Conservation (phyloP, 1,140 invertebrate genomes). For the Zaprionus tsacasi region DNA sequence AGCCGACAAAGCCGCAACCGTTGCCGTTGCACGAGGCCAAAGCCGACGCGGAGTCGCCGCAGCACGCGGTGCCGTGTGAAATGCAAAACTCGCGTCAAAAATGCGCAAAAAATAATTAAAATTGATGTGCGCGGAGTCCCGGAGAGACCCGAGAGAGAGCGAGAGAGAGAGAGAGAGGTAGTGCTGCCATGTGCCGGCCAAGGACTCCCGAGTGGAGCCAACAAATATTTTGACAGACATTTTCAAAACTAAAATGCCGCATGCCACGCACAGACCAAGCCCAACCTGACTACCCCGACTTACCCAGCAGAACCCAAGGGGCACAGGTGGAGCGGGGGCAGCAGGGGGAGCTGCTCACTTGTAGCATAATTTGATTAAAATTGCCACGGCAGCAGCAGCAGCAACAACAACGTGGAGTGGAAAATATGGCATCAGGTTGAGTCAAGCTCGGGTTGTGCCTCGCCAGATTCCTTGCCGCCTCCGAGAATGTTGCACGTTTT, state of each 20-base stretch:
- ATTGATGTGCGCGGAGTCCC: conserved; percentile 59
- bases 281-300: background rate
- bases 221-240: conserved; percentile 56
- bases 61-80: conserved; percentile 56
- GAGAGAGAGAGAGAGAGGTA: conserved; percentile 2
- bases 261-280: conserved; percentile 47
- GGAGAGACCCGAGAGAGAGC: conserved; percentile 3
- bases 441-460: conserved; percentile 9
- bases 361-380: conserved; percentile 76
- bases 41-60: conserved; percentile 3
- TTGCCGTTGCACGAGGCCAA: background rate
- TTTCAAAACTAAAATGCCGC: conserved; percentile 66
- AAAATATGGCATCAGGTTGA: conserved; percentile 14
- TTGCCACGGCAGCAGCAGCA: conserved; percentile 45
- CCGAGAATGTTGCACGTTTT: conserved; percentile 40
- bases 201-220: conserved; percentile 17
- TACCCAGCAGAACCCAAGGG: conserved; percentile 4
- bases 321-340: conserved; percentile 10
- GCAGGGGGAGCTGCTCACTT: conserved; percentile 35
- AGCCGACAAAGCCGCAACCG: background rate
- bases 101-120: conserved; percentile 73
- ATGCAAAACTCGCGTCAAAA: conserved; percentile 67
- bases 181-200: conserved; percentile 11
- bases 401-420: conserved; percentile 25
- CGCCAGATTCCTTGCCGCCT: conserved; percentile 34